Evolutionary conservation across 1,140 invertebrate species (phyloP), one percentile per base, ranked within the genome.

Genomic region (Papilio machaon): DNA sequence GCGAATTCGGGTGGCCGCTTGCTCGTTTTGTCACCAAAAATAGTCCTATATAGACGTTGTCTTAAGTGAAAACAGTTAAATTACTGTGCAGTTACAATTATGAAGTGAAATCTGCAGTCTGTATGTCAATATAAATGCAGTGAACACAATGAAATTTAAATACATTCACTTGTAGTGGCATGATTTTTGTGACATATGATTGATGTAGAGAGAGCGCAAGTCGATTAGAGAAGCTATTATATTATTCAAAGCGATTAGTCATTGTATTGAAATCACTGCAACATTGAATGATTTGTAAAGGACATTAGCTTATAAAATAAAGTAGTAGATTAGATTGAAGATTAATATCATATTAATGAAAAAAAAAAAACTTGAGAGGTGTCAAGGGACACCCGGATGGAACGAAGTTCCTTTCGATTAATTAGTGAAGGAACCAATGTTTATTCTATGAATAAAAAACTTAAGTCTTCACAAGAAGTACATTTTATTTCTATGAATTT

Each of bases 201-300:
- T 64, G 60, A 64, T 64, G 60, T 23, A 19, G 60, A 64, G 60
- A 64, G 60, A 64, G 60, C 19, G 60, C 23, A 64, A 64, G 30
- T 64, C 60, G 60, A 64, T 64, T 64, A 23, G 58, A 60, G 58
- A 23, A 60, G 58, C 58, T 23, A 23, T 30, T 54, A 17, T 17
- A 54, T 54, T 54, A 13, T 54, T 64, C 3, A 13, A 23, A 64
- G 10, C 11, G 10, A 64, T 64, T 64, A 3, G 11, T 64, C 60
- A 64, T 30, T 64, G 23, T 64, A 19, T 64, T 64, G 1, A 30
- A 64, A 23, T 64, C 9, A 1, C 10, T 30, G 11, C 60, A 13
- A 9, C 19, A 13, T 19, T 30, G 9, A 7, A 7, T 19, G n/a
- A 64, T 23, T 64, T 64, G 52, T 17, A 5, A 17, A 17, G 2